Percentiles rank a stretch among this genome's conserved stretches.
phyloP scores from a whole-genome alignment of 2,888 invertebrate genomes.

The Periphyllus acericola region DNA sequence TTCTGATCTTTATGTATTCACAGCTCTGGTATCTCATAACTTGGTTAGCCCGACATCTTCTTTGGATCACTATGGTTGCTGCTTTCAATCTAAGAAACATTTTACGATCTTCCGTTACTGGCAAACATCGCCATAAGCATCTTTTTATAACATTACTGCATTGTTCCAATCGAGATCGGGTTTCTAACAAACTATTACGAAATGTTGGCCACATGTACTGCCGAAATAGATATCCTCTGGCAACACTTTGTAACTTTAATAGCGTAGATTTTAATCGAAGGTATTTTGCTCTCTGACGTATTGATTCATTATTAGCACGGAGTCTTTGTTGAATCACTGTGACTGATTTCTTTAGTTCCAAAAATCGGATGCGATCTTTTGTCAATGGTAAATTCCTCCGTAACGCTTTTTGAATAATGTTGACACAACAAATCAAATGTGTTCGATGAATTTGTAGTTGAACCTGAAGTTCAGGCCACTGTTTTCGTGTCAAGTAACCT shows the following conservation, averaged over 20 bases:
- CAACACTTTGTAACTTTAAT: not conserved
- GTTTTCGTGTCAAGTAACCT: not conserved
- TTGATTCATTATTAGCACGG: not conserved
- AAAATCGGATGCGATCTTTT: not conserved
- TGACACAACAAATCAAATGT: not conserved
- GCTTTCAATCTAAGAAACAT: not conserved
- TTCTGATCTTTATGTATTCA: constrained; percentile 23
- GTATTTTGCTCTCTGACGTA: not conserved
- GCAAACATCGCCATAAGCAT: not conserved
- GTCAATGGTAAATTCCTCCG: not conserved
- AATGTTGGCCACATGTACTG: not conserved
- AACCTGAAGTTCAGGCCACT: not conserved
- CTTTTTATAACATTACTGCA: not conserved
- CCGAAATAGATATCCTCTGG: not conserved
- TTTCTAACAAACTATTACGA: not conserved
- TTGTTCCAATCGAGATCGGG: not conserved
- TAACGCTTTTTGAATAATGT: not conserved
- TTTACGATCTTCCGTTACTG: not conserved
- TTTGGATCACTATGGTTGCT: constrained; percentile 50
- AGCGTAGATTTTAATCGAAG: not conserved
- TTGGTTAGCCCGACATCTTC: constrained; percentile 39
- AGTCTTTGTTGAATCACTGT: constrained; percentile 36
- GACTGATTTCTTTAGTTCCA: not conserved
- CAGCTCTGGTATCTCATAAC: not conserved
- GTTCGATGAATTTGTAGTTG: not conserved